These are phyloP conservation scores for Ispidina picta DNA, from an alignment of 2,797 vertebrate species.

Conservation along the genomic window DNA sequence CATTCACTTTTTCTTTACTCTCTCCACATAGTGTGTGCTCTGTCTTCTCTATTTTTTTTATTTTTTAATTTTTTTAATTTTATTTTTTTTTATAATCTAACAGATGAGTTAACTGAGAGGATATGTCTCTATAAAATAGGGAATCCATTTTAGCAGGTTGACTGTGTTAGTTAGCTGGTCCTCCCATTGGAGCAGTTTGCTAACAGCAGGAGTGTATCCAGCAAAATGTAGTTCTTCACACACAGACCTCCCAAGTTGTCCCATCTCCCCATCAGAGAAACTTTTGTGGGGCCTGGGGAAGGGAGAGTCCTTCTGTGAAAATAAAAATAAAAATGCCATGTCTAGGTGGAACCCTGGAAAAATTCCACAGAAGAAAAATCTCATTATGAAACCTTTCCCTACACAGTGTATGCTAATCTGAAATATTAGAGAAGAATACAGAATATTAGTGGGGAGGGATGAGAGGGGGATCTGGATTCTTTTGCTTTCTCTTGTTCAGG, in stretches of 20 bases:
- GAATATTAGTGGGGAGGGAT: background rate
- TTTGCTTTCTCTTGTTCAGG: background rate
- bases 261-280: constrained; percentile 62
- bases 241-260: constrained; percentile 70
- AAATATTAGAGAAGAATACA: constrained; percentile 13
- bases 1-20: background rate
- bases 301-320: constrained; percentile 58
- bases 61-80: no score
- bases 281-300: constrained; percentile 53
- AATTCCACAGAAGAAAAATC: constrained; percentile 57
- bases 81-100: background rate
- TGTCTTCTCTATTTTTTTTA: background rate
- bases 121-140: constrained; percentile 35
- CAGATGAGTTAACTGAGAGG: constrained; percentile 17
- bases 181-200: constrained; percentile 67
- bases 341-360: constrained; percentile 65
- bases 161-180: constrained; percentile 43
- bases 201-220: constrained; percentile 67
- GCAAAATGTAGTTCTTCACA: constrained; percentile 47
- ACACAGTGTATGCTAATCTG: background rate
- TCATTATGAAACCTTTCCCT: constrained; percentile 15
- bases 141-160: constrained; percentile 52
- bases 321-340: constrained; percentile 56
- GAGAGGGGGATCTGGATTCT: background rate
- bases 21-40: background rate